A percentile compares a stretch with the other conserved stretches of the same genome.
These are phyloP conservation scores for Henicopernis longicauda DNA, from an alignment of 2,113 vertebrate species.

Conservation along the genomic window DNA sequence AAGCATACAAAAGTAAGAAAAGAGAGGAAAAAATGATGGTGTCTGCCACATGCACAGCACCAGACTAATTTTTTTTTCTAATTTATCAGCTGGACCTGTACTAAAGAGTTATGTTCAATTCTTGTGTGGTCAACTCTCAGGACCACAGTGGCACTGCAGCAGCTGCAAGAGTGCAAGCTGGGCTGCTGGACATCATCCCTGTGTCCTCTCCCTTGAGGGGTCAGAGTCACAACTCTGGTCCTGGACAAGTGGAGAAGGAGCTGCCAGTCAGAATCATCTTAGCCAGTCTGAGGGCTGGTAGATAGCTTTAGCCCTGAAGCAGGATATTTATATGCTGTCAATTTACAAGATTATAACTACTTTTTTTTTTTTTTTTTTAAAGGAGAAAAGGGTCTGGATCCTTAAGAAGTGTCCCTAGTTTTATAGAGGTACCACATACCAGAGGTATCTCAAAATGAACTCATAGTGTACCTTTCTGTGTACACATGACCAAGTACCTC, in stretches of 20 bases:
- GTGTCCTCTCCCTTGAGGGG: accelerated
- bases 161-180: not conserved
- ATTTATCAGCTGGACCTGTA: not conserved
- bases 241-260: not conserved
- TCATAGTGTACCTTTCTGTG: not conserved
- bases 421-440: not conserved
- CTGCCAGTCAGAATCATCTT: not conserved
- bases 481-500: not conserved
- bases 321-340: not conserved
- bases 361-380: not conserved
- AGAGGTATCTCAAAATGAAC: not conserved
- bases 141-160: not conserved
- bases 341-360: not conserved
- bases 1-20: not conserved
- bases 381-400: not conserved
- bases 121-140: not conserved
- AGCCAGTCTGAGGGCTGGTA: not conserved
- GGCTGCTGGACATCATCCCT: not conserved
- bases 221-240: not conserved
- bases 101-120: not conserved
- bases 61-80: not conserved
- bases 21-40: not conserved
- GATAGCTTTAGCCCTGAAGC: not conserved
- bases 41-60: not conserved
- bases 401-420: not conserved